Percentiles rank a stretch among this genome's conserved stretches.
Evolutionary conservation across 2,113 vertebrate genomes (phyloP).

Genomic region (Herpailurus yagouaroundi): DNA sequence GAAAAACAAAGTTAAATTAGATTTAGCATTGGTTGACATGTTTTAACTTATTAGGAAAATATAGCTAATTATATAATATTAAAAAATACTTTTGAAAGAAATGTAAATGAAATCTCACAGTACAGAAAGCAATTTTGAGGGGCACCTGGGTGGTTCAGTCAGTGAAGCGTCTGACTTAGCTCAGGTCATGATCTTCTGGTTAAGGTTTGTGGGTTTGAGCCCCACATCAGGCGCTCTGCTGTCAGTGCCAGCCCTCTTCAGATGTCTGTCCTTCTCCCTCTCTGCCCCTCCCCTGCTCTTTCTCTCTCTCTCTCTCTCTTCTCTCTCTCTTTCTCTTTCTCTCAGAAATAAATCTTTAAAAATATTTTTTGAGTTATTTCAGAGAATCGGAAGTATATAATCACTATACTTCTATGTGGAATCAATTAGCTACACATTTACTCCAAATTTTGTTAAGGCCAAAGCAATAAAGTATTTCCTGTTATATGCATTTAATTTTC

Average conservation of each 20-base stretch:
- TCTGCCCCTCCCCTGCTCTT: no score
- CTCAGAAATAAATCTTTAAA: no score
- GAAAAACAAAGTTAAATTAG: neutral
- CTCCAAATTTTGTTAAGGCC: neutral
- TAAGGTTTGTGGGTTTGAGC: no score
- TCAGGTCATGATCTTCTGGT: no score
- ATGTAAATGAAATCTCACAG: neutral
- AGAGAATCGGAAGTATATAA: neutral
- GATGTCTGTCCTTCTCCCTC: no score
- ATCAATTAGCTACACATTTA: neutral
- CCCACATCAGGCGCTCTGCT: no score
- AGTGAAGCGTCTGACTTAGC: no score
- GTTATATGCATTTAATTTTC: neutral
- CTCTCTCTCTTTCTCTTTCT: no score
- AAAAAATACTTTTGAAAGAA: neutral
- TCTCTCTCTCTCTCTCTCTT: no score
- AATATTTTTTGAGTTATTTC: neutral
- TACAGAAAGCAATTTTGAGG: neutral
- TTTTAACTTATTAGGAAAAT: neutral
- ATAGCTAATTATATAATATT: neutral
- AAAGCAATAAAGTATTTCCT: conserved; percentile 9
- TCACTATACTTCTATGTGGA: neutral
- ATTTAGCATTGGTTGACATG: neutral
- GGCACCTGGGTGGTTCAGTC: no score
- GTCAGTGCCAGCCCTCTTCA: no score